Conservation (phyloP, 2,797 vertebrate species). For the Lepilemur septentrionalis region DNA sequence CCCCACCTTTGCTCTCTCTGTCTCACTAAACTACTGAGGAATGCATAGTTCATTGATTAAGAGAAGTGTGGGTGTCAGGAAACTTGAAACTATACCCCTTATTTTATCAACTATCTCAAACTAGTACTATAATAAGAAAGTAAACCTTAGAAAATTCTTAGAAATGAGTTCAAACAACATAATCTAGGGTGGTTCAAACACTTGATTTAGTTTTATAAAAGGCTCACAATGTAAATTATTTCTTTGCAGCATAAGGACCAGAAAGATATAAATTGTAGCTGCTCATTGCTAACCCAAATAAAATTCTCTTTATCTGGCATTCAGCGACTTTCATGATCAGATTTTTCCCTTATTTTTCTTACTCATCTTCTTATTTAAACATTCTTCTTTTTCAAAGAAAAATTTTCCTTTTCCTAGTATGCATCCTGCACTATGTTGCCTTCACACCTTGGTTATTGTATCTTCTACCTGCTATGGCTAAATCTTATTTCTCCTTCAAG, state of each 20-base stretch:
- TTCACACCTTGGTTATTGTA: background rate
- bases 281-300: background rate
- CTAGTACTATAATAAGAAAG: constrained; percentile 25
- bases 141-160: background rate
- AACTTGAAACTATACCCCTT: background rate
- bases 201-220: constrained; percentile 44
- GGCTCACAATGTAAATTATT: background rate
- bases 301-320: constrained; percentile 1
- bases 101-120: constrained; percentile 11
- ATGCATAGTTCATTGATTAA: constrained; percentile 28
- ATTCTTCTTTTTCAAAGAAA: background rate
- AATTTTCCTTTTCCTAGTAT: background rate
- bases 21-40: background rate
- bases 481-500: background rate
- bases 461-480: background rate
- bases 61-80: background rate
- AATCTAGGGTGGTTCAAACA: background rate
- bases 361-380: background rate
- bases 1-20: background rate
- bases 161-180: background rate
- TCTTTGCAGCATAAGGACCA: background rate
- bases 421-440: background rate
- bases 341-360: constrained; percentile 7
- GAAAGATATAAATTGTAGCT: background rate
- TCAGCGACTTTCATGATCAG: background rate